A percentile compares a stretch with the other conserved stretches of the same genome.
These are phyloP conservation scores for Hydrolagus affinis DNA, from an alignment of 2,113 vertebrate species.

Conservation along the genomic window DNA sequence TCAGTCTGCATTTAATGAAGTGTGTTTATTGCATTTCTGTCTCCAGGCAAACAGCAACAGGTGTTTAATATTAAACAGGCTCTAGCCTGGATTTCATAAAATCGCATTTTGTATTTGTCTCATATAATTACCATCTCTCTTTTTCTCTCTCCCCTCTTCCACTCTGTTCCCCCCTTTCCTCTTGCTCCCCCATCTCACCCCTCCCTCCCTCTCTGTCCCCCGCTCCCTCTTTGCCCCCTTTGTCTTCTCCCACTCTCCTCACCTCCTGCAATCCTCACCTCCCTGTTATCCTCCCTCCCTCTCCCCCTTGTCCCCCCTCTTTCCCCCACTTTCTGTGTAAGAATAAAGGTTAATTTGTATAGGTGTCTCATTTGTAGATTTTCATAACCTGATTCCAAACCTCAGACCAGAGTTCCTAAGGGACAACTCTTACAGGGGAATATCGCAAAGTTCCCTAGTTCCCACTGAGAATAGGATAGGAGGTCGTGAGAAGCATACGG, in stretches of 20 bases:
- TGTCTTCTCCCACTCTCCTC: no score
- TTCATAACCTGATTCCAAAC: no score
- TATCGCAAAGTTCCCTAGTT: neutral
- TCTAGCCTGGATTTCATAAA: constrained; percentile 15
- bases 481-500: neutral
- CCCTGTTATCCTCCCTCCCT: no score
- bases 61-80: constrained; percentile 25
- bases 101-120: neutral
- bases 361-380: no score
- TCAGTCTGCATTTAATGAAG: neutral
- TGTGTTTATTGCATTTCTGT: neutral
- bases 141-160: no score
- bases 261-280: no score
- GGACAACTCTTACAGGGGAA: neutral
- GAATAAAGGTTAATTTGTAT: no score
- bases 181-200: neutral
- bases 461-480: no score
- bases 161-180: neutral
- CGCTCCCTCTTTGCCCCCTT: neutral
- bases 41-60: neutral
- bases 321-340: no score
- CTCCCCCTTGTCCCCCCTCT: no score
- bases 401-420: no score
- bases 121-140: neutral
- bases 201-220: neutral